phyloP scores from a whole-genome alignment of 2,888 invertebrate species.

The Phoronis australis region DNA sequence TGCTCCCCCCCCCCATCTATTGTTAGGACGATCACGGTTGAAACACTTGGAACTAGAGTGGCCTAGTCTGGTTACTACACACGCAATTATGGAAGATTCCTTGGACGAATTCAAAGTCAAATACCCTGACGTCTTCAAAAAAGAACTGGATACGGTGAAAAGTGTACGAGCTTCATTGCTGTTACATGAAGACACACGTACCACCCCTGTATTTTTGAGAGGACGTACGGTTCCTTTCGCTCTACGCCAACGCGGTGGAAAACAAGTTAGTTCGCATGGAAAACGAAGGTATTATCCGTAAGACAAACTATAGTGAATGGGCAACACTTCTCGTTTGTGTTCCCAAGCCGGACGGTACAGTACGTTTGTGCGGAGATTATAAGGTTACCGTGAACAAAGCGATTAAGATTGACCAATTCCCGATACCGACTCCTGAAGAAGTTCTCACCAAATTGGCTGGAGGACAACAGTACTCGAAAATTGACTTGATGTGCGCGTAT shows the following conservation, averaged over 20 bases:
- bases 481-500: conserved; percentile 10
- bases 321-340: conserved; percentile 17
- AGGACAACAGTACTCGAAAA: conserved; percentile 4
- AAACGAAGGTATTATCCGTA: conserved; percentile 11
- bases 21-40: background rate
- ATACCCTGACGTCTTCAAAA: too few relatives aligned
- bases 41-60: background rate
- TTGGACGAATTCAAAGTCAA: too few relatives aligned
- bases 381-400: conserved; percentile 12
- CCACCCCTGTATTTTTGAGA: conserved; percentile 8
- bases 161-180: background rate
- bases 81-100: too few relatives aligned
- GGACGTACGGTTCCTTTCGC: conserved; percentile 10
- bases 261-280: conserved; percentile 9
- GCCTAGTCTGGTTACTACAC: too few relatives aligned
- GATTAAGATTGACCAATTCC: conserved; percentile 13
- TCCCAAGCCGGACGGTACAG: conserved; percentile 9
- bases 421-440: conserved; percentile 22
- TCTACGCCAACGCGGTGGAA: background rate
- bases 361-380: conserved; percentile 18
- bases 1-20: background rate
- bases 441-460: conserved; percentile 14
- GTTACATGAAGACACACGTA: background rate
- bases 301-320: conserved; percentile 15
- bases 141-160: too few relatives aligned